Conservation (phyloP, 2,113 vertebrate species). For the Varanus komodoensis region DNA sequence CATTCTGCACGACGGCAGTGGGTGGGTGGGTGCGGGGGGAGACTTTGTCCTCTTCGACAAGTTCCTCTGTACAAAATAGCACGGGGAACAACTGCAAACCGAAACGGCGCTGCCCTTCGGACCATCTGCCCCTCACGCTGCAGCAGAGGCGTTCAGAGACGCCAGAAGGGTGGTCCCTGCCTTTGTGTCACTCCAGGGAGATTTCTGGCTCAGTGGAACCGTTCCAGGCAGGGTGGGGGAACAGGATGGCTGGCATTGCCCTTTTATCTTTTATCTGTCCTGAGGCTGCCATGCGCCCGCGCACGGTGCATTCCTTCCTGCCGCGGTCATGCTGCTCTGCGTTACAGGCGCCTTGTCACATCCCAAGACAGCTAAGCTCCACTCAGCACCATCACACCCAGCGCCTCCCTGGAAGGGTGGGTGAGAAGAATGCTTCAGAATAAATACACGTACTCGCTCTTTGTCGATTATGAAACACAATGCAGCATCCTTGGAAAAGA, state of each 20-base stretch:
- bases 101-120: neutral
- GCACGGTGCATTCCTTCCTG: slow-evolving; percentile 10
- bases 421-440: no score
- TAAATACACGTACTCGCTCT: neutral
- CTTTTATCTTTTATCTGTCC: slow-evolving; percentile 26
- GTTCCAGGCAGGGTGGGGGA: neutral
- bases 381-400: slow-evolving; percentile 24
- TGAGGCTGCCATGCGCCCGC: neutral
- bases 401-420: neutral
- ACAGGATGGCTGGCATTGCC: neutral
- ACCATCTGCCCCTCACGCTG: no score
- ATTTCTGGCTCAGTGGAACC: neutral
- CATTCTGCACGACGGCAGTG: neutral
- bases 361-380: slow-evolving; percentile 18
- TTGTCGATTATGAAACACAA: neutral
- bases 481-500: neutral
- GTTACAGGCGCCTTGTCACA: neutral
- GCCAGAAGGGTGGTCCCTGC: neutral
- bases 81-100: neutral
- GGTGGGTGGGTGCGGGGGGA: neutral
- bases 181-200: neutral
- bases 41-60: neutral
- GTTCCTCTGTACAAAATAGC: neutral
- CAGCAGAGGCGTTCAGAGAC: no score
- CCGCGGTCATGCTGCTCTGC: neutral